phyloP scores from a whole-genome alignment of 2,797 vertebrate species.

The Sphenopsis melanotis region DNA sequence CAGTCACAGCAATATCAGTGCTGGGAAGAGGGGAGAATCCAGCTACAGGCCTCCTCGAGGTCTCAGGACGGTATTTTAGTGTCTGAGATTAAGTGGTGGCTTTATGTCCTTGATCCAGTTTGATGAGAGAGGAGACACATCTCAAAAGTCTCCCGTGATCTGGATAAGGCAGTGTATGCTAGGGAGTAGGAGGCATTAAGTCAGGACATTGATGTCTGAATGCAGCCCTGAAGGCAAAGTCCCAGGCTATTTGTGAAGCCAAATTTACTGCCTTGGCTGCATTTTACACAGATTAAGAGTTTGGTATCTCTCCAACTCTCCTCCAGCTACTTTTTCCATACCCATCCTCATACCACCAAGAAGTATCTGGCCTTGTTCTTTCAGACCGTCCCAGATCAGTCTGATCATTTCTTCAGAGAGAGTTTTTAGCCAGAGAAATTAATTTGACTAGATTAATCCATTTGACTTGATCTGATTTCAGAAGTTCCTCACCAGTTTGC shows the following conservation, averaged over 20 bases:
- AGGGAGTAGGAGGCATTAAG: neutral
- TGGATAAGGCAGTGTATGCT: neutral
- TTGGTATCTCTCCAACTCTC: neutral
- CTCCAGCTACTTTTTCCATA: neutral
- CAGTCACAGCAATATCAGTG: neutral
- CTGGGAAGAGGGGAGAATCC: neutral
- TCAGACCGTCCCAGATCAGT: neutral
- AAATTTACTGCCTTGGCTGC: neutral
- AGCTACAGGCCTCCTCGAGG: neutral
- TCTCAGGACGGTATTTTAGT: neutral
- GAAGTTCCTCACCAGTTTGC: neutral
- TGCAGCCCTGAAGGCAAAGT: neutral
- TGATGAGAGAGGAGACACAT: neutral
- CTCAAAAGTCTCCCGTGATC: neutral
- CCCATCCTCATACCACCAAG: neutral
- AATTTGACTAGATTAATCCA: slow-evolving; percentile 15
- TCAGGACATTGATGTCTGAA: neutral
- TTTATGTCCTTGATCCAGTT: neutral
- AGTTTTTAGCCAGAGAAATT: neutral
- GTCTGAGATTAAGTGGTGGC: neutral
- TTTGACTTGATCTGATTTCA: slow-evolving; percentile 35
- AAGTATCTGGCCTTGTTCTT: neutral
- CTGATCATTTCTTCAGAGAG: neutral
- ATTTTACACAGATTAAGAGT: neutral
- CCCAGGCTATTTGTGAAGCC: neutral